These are phyloP conservation scores for Dendrocopos noguchii DNA, from an alignment of 2,113 vertebrate genomes.

Conservation along the genomic window DNA sequence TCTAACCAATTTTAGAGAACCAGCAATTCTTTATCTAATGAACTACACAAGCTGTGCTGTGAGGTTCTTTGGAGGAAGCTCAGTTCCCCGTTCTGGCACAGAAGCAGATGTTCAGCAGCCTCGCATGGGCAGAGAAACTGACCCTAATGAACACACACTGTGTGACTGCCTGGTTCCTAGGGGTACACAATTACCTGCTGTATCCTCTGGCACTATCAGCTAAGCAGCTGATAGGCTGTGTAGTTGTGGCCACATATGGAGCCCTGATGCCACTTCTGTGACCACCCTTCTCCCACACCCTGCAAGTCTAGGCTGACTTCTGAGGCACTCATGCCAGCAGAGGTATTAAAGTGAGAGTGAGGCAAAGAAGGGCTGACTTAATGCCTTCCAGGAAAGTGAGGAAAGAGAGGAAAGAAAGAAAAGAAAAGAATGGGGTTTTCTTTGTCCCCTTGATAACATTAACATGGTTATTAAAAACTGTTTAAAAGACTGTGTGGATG, in stretches of 20 bases:
- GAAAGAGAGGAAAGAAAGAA: background rate
- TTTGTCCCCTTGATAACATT: background rate
- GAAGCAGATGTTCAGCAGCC: fast-evolving
- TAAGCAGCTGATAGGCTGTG: background rate
- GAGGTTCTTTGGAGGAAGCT: background rate
- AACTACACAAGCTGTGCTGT: background rate
- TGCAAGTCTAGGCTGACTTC: background rate
- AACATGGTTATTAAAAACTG: background rate
- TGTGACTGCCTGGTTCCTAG: background rate
- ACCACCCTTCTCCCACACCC: background rate
- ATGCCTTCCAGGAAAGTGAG: background rate
- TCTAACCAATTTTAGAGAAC: background rate
- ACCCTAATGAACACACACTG: fast-evolving
- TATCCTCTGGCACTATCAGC: fast-evolving
- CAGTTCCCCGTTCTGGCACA: background rate
- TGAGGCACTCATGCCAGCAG: background rate
- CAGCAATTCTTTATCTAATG: fast-evolving
- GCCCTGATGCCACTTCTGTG: fast-evolving
- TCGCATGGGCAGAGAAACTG: fast-evolving
- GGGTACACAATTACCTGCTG: background rate
- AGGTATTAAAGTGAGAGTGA: fast-evolving
- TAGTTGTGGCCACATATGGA: fast-evolving
- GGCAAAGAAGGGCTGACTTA: background rate
- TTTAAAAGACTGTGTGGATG: background rate
- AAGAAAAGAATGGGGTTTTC: background rate